These are phyloP conservation scores for Epizoanthus illoricatus DNA, from an alignment of 92 coral and sea anemone species.

Conservation along the genomic window DNA sequence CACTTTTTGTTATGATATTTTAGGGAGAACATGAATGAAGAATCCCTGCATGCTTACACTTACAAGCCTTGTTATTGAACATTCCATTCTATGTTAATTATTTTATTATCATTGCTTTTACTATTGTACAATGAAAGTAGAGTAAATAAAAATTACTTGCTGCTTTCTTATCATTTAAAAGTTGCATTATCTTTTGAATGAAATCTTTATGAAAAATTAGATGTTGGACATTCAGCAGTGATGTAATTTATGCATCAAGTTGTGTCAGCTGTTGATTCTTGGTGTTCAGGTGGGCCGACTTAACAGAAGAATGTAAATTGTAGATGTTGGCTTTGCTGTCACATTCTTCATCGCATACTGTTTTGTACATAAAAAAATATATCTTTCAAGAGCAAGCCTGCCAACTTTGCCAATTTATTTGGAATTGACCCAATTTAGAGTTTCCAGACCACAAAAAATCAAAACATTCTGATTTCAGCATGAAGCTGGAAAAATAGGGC, in stretches of 20 bases:
- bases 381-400: no score
- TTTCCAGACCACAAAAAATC: not conserved
- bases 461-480: no score
- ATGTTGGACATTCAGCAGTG: not conserved
- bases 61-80: no score
- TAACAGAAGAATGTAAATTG: not conserved
- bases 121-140: no score
- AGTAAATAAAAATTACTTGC: not conserved
- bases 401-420: no score
- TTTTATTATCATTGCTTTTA: not conserved
- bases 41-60: no score
- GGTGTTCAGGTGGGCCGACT: not conserved
- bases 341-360: no score
- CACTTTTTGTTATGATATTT: no score
- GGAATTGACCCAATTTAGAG: not conserved
- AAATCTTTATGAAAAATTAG: not conserved
- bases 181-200: not conserved
- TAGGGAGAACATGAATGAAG: no score
- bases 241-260: not conserved
- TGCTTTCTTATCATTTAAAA: not conserved
- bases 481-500: no score
- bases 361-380: no score
- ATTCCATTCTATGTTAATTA: not conserved
- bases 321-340: not conserved
- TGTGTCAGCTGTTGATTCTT: conserved; percentile 4